phyloP scores from a whole-genome alignment of 2,113 vertebrate species.

The Columba janthina region DNA sequence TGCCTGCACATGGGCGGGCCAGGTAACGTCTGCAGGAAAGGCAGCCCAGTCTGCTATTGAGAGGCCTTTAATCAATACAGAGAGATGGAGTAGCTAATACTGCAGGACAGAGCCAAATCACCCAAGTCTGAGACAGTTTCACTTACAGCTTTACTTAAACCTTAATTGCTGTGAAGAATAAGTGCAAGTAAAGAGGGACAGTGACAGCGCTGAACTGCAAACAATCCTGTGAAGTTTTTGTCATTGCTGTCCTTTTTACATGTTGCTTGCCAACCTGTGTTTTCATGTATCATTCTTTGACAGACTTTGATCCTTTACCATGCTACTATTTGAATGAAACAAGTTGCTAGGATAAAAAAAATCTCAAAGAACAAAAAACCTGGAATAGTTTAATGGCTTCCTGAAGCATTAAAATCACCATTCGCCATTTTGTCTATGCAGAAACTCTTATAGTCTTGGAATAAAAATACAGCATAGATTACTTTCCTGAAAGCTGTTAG shows the following conservation, averaged over 20 bases:
- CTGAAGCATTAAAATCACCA: not conserved
- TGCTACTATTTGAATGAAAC: not conserved
- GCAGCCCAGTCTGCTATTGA: not conserved
- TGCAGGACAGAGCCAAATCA: not conserved
- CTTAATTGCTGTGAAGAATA: not conserved
- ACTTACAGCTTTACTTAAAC: not conserved
- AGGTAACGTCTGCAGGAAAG: not conserved
- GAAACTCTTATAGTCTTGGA: not conserved
- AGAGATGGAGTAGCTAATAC: not conserved
- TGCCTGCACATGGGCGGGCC: not conserved
- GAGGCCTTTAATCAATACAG: not conserved
- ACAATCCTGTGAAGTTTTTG: not conserved
- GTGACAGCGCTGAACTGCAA: rapidly evolving
- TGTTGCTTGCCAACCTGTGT: not conserved
- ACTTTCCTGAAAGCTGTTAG: not conserved
- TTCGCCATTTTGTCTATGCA: not conserved
- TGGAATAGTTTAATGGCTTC: not conserved
- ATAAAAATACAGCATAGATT: not conserved
- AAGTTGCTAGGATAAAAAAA: not conserved
- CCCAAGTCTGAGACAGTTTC: not conserved
- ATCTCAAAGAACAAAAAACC: not conserved
- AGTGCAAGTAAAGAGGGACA: not conserved
- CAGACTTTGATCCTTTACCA: not conserved
- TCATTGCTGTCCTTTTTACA: not conserved
- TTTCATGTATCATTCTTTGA: not conserved